Conservation (phyloP, 2,888 invertebrate species). For the Strigamia transsilvanica region DNA sequence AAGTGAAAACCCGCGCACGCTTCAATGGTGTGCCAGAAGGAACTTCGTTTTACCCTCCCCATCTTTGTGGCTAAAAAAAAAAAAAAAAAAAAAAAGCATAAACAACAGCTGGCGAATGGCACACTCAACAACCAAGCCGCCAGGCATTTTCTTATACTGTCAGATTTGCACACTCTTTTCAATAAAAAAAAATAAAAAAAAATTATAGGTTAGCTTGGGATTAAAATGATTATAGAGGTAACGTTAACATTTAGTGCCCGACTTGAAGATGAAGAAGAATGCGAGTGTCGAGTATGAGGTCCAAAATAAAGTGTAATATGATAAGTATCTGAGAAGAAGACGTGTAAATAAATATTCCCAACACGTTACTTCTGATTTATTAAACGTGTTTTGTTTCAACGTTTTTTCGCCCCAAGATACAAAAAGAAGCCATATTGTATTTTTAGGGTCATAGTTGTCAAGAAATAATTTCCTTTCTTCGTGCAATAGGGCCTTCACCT, state of each 20-base stretch:
- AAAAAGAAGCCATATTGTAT: conserved; percentile 7
- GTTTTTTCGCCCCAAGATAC: background rate
- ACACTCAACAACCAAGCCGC: conserved; percentile 30
- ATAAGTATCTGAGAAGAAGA: background rate
- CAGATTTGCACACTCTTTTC: conserved; percentile 32
- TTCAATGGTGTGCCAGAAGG: conserved; percentile 45
- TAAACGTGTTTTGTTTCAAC: background rate
- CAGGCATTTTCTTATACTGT: conserved; percentile 32
- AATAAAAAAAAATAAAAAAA: conserved; percentile 14
- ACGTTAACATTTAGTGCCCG: background rate
- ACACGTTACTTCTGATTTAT: background rate
- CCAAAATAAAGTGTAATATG: background rate
- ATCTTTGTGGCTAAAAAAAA: background rate
- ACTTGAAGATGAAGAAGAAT: background rate
- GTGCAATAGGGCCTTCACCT: background rate
- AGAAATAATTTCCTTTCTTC: background rate
- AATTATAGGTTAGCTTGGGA: conserved; percentile 30
- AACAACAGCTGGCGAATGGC: conserved; percentile 48
- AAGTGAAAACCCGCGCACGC: conserved; percentile 49
- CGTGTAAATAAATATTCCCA: conserved; percentile 2
- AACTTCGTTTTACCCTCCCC: conserved; percentile 36
- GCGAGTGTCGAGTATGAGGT: background rate
- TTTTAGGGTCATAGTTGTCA: background rate
- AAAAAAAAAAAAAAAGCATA: no score
- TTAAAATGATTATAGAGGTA: conserved; percentile 33